Percentiles rank a stretch among this genome's conserved stretches.
phyloP scores from a whole-genome alignment of 2,113 vertebrate genomes.

The Alouatta palliata region DNA sequence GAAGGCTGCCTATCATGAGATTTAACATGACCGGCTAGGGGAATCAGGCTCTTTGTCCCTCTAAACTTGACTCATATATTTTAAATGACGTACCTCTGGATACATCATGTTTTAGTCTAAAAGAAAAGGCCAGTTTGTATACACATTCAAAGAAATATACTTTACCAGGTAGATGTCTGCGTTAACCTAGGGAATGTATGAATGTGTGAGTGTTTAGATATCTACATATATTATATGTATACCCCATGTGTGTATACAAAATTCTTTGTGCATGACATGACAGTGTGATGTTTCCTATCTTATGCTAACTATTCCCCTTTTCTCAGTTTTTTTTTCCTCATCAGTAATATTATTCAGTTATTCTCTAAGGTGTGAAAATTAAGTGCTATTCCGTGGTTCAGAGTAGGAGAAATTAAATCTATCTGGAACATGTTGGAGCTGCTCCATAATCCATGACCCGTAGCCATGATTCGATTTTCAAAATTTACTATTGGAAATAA shows the following conservation, averaged over 20 bases:
- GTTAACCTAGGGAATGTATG: neutral
- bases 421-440: neutral
- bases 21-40: neutral
- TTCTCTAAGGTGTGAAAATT: neutral
- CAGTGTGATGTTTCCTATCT: neutral
- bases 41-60: neutral
- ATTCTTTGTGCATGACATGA: neutral
- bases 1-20: neutral
- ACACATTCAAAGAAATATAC: neutral
- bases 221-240: neutral
- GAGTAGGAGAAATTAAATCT: neutral
- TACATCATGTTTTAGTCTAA: neutral
- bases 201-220: neutral
- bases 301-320: neutral
- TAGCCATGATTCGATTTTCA: neutral
- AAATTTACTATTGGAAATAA: neutral
- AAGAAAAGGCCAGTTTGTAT: neutral
- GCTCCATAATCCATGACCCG: neutral
- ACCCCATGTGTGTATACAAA: neutral
- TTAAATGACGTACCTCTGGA: neutral
- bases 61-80: constrained; percentile 17
- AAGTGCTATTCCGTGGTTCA: neutral
- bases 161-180: neutral
- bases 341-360: neutral
- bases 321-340: neutral